Evolutionary conservation across 1,140 invertebrate species (phyloP), one percentile per base, ranked within the genome.

Genomic region (Procambarus clarkii): DNA sequence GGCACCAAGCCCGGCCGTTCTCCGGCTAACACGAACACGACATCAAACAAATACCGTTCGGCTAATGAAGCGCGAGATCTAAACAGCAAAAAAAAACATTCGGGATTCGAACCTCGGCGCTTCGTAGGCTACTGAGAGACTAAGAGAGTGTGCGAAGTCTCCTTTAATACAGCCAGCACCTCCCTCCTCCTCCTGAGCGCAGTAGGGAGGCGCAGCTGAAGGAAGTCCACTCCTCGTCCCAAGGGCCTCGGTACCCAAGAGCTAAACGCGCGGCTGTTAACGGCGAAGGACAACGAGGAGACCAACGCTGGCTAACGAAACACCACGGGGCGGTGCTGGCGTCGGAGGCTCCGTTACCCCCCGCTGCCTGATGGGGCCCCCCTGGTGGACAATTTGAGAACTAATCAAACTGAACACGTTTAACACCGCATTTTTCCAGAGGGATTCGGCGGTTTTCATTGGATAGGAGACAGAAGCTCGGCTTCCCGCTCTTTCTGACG

Each of bases 331-430:
- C 24, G 45, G 45, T 45, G 5, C 3, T 54, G 7, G n/a, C 74
- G 71, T 45, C 21, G 71, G 34, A 77, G 71, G 50, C 85, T 21
- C 44, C 85, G 46, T 44, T 45, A 21, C 50, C 74, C 15, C 85
- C 85, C 74, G 46, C 71, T 60, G 48, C 34, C 21, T 86, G 76
- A 77, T 78, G 76, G 71, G n/a, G 71, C 71, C 85, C 71, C 85
- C 85, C 46, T 45, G 71, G n/a, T 60, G 71, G 50, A 77, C 85
- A 86, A 77, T 86, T 77, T 78, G 71, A 86, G 71, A 86, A 86
- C 85, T 77, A 86, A 78, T 86, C 85, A 86, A 77, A 77, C 85
- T 86, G 71, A 77, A 78, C 76, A 77, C 76, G 78, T 60, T 77
- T 78, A 46, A 78, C 71, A 54, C 76, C 46, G 76, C 83, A 77